These are phyloP conservation scores for Leistus spinibarbis DNA, from an alignment of 2,888 invertebrate genomes.

Conservation along the genomic window DNA sequence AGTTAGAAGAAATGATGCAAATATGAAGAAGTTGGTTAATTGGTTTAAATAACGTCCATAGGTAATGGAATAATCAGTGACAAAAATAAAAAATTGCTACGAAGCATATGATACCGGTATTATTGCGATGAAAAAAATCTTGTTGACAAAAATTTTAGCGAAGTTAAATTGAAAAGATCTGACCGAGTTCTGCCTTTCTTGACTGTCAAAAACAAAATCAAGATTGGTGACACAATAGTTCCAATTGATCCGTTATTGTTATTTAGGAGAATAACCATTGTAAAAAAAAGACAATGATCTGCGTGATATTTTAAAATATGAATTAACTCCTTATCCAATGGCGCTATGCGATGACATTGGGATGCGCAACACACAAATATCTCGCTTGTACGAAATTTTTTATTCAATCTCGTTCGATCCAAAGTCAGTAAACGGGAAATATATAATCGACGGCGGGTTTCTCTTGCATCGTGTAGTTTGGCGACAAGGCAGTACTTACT, in stretches of 20 bases:
- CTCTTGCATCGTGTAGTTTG: no score
- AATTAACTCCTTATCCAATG: slow-evolving; percentile 35
- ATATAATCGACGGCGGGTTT: slow-evolving; percentile 46
- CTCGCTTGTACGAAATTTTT: slow-evolving; percentile 42
- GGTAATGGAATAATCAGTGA: slow-evolving; percentile 43
- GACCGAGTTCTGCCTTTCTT: slow-evolving; percentile 37
- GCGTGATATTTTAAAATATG: slow-evolving; percentile 41
- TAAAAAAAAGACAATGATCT: slow-evolving; percentile 44
- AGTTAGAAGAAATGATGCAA: slow-evolving; percentile 42
- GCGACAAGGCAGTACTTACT: no score
- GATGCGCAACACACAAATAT: slow-evolving; percentile 40
- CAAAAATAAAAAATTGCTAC: slow-evolving; percentile 42
- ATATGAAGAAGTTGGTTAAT: slow-evolving; percentile 41
- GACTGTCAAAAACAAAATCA: slow-evolving; percentile 24
- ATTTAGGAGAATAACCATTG: slow-evolving; percentile 45
- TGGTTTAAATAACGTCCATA: slow-evolving; percentile 43
- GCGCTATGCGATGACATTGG: slow-evolving; percentile 23
- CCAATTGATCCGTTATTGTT: slow-evolving; percentile 42
- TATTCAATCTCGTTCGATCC: slow-evolving; percentile 29
- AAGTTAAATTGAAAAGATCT: slow-evolving; percentile 41
- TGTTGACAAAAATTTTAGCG: slow-evolving; percentile 36
- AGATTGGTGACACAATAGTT: slow-evolving; percentile 35
- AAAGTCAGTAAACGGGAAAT: slow-evolving; percentile 40
- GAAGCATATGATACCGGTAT: slow-evolving; percentile 38
- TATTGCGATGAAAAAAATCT: slow-evolving; percentile 29